These are phyloP conservation scores for Erythrocercus mccallii DNA, from an alignment of 2,113 vertebrate species.

Conservation along the genomic window DNA sequence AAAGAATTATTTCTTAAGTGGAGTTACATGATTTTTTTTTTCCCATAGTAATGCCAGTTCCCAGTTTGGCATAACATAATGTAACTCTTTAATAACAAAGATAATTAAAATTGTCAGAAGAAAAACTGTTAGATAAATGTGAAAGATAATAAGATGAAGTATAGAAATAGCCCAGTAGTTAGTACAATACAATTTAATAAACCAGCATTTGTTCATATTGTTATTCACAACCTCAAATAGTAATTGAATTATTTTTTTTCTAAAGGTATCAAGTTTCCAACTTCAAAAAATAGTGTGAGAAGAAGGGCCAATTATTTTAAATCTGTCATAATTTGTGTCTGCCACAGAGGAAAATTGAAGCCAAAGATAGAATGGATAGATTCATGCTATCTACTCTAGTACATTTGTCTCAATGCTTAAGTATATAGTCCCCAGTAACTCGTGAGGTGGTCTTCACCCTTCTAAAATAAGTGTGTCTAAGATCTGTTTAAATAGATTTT, in stretches of 20 bases:
- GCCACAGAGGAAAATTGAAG: background rate
- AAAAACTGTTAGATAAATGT: background rate
- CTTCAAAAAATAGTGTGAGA: background rate
- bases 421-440: background rate
- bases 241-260: constrained; percentile 6
- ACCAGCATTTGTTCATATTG: background rate
- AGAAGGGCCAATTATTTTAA: background rate
- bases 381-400: background rate
- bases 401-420: background rate
- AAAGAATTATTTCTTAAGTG: background rate
- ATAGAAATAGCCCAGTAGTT: background rate
- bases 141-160: background rate
- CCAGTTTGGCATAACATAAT: background rate
- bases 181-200: background rate
- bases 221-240: background rate
- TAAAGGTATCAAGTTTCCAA: background rate
- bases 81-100: constrained; percentile 14
- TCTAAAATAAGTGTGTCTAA: background rate
- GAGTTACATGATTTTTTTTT: background rate
- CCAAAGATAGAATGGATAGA: background rate
- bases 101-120: constrained; percentile 3
- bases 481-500: background rate
- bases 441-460: background rate
- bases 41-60: background rate
- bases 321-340: background rate